Evolutionary conservation across 2,113 vertebrate genomes (phyloP).

Genomic region (Regulus satrapa): DNA sequence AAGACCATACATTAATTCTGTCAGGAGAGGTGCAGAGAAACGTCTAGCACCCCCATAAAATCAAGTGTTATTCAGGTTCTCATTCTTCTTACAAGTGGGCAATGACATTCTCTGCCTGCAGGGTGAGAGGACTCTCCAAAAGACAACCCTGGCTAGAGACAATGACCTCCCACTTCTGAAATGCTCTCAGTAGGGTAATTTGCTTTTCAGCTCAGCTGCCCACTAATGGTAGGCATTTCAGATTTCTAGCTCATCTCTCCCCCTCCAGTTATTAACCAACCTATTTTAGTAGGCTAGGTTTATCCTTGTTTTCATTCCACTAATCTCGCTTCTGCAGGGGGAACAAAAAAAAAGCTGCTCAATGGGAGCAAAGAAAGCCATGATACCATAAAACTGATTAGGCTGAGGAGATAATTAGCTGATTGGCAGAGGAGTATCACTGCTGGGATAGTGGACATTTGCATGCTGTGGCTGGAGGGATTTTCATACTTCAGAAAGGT

Average conservation of each 20-base stretch:
- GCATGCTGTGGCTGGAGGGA: neutral
- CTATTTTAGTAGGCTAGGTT: neutral
- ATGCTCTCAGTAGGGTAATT: neutral
- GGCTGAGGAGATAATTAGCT: neutral
- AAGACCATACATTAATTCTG: neutral
- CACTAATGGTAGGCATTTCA: neutral
- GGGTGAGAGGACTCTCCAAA: neutral
- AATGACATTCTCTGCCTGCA: neutral
- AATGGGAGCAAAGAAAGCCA: neutral
- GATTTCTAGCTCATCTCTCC: neutral
- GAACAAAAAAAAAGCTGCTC: neutral
- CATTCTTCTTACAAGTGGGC: neutral
- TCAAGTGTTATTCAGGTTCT: neutral
- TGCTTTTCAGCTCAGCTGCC: neutral
- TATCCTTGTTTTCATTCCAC: neutral
- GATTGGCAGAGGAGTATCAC: neutral
- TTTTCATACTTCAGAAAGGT: neutral
- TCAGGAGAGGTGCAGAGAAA: neutral
- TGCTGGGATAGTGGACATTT: neutral
- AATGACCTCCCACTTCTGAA: neutral
- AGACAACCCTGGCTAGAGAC: neutral
- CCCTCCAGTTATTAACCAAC: neutral
- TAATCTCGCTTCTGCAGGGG: neutral
- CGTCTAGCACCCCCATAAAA: neutral
- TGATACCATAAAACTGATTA: neutral